These are phyloP conservation scores for Panzeria rudis DNA, from an alignment of 2,888 invertebrate genomes.

Conservation along the genomic window DNA sequence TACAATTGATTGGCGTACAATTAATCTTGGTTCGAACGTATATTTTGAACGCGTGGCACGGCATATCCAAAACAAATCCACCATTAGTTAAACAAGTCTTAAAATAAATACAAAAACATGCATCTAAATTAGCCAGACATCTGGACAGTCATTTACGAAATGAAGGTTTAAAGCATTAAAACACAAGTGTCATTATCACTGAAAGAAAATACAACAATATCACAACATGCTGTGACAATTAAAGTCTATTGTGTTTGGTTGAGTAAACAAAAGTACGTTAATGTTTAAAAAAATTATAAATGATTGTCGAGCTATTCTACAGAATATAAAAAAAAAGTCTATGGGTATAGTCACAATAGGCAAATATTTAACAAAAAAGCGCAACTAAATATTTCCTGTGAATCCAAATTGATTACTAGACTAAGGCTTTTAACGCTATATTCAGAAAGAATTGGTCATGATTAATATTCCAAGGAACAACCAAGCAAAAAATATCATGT, in stretches of 20 bases:
- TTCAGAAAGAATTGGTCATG: too few species aligned
- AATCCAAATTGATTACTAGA: too few species aligned
- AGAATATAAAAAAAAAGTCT: too few species aligned
- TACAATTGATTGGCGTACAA: conserved; percentile 64
- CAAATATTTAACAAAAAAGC: too few species aligned
- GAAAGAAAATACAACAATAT: conserved; percentile 14
- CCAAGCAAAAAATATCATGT: too few species aligned
- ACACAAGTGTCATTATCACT: conserved; percentile 54
- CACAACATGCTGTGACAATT: conserved; percentile 55
- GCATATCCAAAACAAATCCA: conserved; percentile 30
- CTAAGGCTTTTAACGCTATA: too few species aligned
- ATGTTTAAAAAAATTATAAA: background rate
- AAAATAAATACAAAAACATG: conserved; percentile 20
- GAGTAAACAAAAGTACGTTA: background rate
- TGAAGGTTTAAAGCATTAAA: conserved; percentile 51
- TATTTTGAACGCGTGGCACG: conserved; percentile 51
- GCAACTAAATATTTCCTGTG: too few species aligned
- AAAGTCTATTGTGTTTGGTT: background rate
- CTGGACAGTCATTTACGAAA: conserved; percentile 50
- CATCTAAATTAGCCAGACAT: conserved; percentile 57
- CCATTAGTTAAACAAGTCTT: conserved; percentile 26
- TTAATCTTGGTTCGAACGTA: conserved; percentile 47
- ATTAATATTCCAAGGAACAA: too few species aligned
- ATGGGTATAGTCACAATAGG: too few species aligned
- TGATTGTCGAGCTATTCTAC: too few species aligned